Evolutionary conservation across 2,888 invertebrate species (phyloP).

Genomic region (Saturnia japonica): DNA sequence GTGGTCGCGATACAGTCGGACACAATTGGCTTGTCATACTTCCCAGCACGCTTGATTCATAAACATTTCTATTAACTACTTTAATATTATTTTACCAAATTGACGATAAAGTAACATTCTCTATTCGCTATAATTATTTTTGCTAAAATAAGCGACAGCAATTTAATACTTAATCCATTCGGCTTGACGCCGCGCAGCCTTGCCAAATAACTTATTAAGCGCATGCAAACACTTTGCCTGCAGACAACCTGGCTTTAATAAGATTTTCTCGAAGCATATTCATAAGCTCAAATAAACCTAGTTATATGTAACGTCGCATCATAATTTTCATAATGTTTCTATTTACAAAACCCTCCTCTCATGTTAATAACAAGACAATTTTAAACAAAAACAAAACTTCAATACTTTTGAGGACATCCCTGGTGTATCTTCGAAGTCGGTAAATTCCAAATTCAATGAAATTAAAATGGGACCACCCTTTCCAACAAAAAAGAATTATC

Average conservation of each 20-base stretch:
- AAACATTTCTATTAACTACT: too few species aligned
- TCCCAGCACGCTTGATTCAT: too few species aligned
- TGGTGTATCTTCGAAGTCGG: too few species aligned
- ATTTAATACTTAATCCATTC: conserved; percentile 22
- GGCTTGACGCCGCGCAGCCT: conserved; percentile 24
- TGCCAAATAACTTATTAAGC: conserved; percentile 33
- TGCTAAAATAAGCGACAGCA: neutral
- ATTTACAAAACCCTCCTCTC: neutral
- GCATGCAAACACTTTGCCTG: conserved; percentile 27
- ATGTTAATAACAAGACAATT: neutral
- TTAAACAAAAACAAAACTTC: neutral
- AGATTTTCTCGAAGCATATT: conserved; percentile 32
- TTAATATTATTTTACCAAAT: too few species aligned
- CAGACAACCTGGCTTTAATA: conserved; percentile 28
- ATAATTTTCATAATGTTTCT: neutral
- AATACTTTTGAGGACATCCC: too few species aligned
- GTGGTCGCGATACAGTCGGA: too few species aligned
- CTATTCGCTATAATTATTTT: neutral
- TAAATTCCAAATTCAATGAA: too few species aligned
- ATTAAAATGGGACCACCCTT: too few species aligned
- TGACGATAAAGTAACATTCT: neutral
- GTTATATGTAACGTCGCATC: neutral
- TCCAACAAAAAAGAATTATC: too few species aligned
- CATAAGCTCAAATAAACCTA: conserved; percentile 15
- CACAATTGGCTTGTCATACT: too few species aligned